Evolutionary conservation across 1,140 invertebrate genomes (phyloP).

Genomic region (Ceratina australensis): DNA sequence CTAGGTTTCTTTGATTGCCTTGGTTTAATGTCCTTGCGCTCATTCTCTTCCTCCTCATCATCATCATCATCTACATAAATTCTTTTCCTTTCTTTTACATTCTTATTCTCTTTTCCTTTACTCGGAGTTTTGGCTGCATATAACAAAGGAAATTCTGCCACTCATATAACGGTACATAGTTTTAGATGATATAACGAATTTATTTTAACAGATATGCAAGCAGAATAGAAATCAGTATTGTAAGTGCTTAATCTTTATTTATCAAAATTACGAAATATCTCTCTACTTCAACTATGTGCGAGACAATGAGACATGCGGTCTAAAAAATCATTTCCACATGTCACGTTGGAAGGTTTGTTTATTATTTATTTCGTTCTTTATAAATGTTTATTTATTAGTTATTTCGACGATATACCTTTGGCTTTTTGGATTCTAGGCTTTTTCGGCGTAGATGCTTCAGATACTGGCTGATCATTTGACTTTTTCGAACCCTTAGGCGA

Average conservation of each 20-base stretch:
- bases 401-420: constrained; percentile 57
- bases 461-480: constrained; percentile 13
- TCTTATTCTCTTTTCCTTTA: constrained; percentile 53
- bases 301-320: not conserved
- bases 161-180: not conserved
- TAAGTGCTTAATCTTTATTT: too few species aligned
- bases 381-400: not conserved
- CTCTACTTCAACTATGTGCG: not conserved
- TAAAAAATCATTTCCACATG: not conserved
- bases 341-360: not conserved
- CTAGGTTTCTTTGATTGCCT: constrained; percentile 67
- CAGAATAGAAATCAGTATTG: too few species aligned
- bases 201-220: too few species aligned
- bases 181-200: too few species aligned
- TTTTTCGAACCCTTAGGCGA: constrained; percentile 67
- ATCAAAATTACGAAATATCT: not conserved
- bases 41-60: constrained; percentile 37
- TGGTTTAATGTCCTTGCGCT: constrained; percentile 46
- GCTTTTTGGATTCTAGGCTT: constrained; percentile 56
- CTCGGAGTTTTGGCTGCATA: constrained; percentile 1
- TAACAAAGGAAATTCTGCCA: not conserved
- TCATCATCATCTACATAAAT: constrained; percentile 57
- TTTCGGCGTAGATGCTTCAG: not conserved
- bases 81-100: constrained; percentile 39
- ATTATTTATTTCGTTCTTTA: not conserved